Base-by-base conservation (phyloP, 2,797 vertebrate species). In the Melopsittacus undulatus region DNA sequence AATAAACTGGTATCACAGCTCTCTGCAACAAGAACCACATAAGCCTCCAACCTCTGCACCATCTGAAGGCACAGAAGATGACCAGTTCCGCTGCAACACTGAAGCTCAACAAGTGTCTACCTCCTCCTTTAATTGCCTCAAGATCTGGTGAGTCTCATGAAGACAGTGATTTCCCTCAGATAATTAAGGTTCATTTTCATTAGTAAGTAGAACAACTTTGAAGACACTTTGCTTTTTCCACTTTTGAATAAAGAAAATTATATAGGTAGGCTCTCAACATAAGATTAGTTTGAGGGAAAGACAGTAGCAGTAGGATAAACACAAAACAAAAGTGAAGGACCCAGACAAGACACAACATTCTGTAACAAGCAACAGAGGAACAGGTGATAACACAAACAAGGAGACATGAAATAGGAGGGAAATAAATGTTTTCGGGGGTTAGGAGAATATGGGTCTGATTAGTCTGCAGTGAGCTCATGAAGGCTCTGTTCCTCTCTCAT, bases 251-350 rank as follows among this genome's bases (percentile, higher is more conserved):
- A 77, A 77, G 22, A 54, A 77, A 68, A 67, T 22, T 0, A 70
- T 42, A 49, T 16, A 62, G 14, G 22, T n/a, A 22, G 26, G 36
- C 0, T 0, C 9, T 83, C 43, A 76, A 8, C 10, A 62, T 30
- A 6, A 88, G 19, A 62, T 34, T 6, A 22, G 68, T 32, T 46
- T 6, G 4, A 0, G 0, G 6, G 36, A 13, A 18, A 34, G 7
- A 68, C 12, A 82, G 30, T 48, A 75, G 69, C 4, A 1, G 30
- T 8, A 74, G 13, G 48, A 68, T 40, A 51, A 91, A 86, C 0
- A 2, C 22, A 68, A 23, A 83, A 24, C 0, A 3, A 76, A 69
- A 17, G 19, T 40, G 36, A 80, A 92, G 15, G 10, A 13, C 38
- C 15, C 57, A 88, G 45, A 68, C 20, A 51, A 46, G 67, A 70